phyloP scores from a whole-genome alignment of 2,888 invertebrate genomes.

The Volucella inanis region DNA sequence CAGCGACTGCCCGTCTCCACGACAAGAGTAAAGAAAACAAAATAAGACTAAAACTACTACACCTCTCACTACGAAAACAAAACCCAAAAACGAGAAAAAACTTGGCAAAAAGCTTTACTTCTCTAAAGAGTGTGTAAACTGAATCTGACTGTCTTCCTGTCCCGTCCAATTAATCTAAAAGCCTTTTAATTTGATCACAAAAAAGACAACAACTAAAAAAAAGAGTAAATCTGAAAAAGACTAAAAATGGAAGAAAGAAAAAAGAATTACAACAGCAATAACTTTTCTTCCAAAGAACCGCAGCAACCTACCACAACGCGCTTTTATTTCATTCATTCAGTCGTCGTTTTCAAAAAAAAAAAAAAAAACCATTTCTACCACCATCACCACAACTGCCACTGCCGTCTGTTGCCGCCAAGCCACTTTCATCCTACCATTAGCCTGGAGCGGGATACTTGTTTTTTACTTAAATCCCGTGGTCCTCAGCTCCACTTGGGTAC shows the following conservation, averaged over 20 bases:
- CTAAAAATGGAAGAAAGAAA: background rate
- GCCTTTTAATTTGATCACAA: constrained; percentile 76
- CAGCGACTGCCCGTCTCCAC: background rate
- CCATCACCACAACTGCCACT: background rate
- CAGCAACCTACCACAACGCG: constrained; percentile 57
- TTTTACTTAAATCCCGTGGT: background rate
- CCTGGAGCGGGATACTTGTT: background rate
- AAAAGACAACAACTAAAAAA: background rate
- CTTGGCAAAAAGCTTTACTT: background rate
- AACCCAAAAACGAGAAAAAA: background rate
- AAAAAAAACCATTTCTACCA: constrained; percentile 10
- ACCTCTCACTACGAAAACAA: background rate
- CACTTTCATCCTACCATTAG: background rate
- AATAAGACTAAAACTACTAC: background rate
- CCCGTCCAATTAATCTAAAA: constrained; percentile 79
- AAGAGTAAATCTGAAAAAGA: background rate
- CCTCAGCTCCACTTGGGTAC: background rate
- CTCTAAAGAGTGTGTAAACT: constrained; percentile 20
- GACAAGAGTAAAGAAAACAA: background rate
- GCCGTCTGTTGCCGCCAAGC: no score
- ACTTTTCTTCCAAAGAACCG: constrained; percentile 30
- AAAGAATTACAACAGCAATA: constrained; percentile 24
- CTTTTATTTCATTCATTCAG: constrained; percentile 52
- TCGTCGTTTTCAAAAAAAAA: constrained; percentile 46
- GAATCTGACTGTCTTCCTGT: constrained; percentile 49